Percentiles rank a stretch among this genome's conserved stretches.
Evolutionary conservation across 2,113 vertebrate genomes (phyloP).

Genomic region (Cephalopholis sonnerati): DNA sequence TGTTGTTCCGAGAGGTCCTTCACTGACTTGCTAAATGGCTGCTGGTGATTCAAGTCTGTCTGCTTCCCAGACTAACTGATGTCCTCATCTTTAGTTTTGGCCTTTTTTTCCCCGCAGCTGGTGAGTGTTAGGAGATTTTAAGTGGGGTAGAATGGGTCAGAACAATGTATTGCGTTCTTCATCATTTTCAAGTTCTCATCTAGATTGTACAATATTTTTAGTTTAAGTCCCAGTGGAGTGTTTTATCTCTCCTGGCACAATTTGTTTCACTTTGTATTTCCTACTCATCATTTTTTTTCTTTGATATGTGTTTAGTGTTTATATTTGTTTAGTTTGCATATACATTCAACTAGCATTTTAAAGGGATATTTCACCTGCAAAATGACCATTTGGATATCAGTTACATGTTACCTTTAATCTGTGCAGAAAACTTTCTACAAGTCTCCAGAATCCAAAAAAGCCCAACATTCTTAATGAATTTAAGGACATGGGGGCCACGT

Average conservation of each 20-base stretch:
- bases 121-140: background rate
- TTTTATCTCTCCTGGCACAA: background rate
- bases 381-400: no score
- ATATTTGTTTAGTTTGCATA: background rate
- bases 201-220: background rate
- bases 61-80: slow-evolving; percentile 34
- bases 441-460: no score
- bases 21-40: slow-evolving; percentile 41
- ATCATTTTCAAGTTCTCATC: slow-evolving; percentile 13
- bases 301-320: background rate
- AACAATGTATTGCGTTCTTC: background rate
- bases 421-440: no score
- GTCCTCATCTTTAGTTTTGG: slow-evolving; percentile 25
- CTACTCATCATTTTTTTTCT: background rate
- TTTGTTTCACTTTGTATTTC: background rate
- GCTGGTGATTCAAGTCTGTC: slow-evolving; percentile 50
- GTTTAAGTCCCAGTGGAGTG: background rate
- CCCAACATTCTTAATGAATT: no score
- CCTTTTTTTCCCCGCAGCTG: slow-evolving; percentile 1
- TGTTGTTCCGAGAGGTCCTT: slow-evolving; percentile 47
- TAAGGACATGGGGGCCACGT: no score
- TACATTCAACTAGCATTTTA: background rate
- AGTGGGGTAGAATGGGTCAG: background rate
- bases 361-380: no score
- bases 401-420: no score